Evolutionary conservation across 2,888 invertebrate species (phyloP).

Genomic region (Cephus pulcher): DNA sequence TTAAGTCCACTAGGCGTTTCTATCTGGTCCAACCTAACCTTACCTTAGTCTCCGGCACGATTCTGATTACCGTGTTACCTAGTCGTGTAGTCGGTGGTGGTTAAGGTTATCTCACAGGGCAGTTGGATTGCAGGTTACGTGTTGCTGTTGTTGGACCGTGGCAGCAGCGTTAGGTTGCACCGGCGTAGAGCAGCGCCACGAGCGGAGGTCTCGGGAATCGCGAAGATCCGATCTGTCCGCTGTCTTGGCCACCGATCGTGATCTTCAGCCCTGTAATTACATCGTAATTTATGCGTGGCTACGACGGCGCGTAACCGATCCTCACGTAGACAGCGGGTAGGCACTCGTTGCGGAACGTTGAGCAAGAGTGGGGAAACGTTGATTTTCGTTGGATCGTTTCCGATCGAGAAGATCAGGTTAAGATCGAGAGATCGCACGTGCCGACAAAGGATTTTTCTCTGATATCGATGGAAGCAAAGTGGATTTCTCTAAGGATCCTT

Average conservation of each 20-base stretch:
- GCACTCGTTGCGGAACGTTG: too few relatives aligned
- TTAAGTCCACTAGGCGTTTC: background rate
- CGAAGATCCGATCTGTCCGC: conserved; percentile 57
- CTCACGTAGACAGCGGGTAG: too few relatives aligned
- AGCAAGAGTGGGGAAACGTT: too few relatives aligned
- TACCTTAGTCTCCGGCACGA: conserved; percentile 29
- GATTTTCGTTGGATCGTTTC: too few relatives aligned
- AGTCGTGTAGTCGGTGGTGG: conserved; percentile 35
- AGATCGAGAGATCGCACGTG: too few relatives aligned
- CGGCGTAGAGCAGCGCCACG: background rate
- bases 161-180: too few relatives aligned
- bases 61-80: conserved; percentile 37
- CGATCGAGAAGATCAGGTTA: too few relatives aligned
- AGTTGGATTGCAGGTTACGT: conserved; percentile 26
- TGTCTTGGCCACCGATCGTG: conserved; percentile 55
- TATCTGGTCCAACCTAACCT: background rate
- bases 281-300: conserved; percentile 64
- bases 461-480: too few relatives aligned
- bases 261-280: conserved; percentile 63
- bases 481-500: too few relatives aligned
- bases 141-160: too few relatives aligned
- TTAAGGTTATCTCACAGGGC: conserved; percentile 43
- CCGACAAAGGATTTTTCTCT: too few relatives aligned
- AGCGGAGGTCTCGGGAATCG: conserved; percentile 26
- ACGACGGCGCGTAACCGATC: conserved; percentile 42